Base-by-base conservation (phyloP, 2,888 invertebrate species). In the Cheilosia urbana region DNA sequence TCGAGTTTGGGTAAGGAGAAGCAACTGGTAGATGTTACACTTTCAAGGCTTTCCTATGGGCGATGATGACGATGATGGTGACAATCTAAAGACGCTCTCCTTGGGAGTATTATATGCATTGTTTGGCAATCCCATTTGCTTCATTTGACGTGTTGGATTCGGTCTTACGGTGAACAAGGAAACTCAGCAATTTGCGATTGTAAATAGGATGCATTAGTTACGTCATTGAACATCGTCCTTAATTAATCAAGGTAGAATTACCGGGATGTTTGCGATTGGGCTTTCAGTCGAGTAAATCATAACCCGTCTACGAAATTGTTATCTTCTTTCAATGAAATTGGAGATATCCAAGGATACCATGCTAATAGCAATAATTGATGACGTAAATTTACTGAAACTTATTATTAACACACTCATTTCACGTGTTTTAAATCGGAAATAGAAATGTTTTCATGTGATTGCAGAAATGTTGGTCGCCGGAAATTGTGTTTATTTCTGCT, bases 41-140 rank as follows among this genome's bases (percentile, higher is more conserved):
- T 17, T 34, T 55, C 30, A n/a, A 9, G 17, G 34, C n/a, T 17
- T 30, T 15, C 17, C 17, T 17, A n/a, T 15, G 2, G 51, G 24
- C 13, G 24, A 51, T 49, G 49, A 19, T 55, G 30, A 55, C 27
- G 30, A 55, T n/a, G 15, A 15, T 51, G 24, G 13, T 51, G 24
- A 51, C 13, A 51, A 51, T 51, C 51, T 51, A 24, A 15, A 15
- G 24, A 51, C 51, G 24, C n/a, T 51, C 51, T 51, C 24, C 55
- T 55, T 55, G 55, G 55, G 55, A 6, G 13, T 27, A 21, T n/a
- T 30, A 37, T 37, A 13, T 37, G 55, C 13, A 51, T 51, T 24
- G 51, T 51, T 51, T 51, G 51, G 6, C 21, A 51, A 51, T 13
- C 3, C 15, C 24, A 11, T 51, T 24, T 15, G 21, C 24, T 24